phyloP scores from a whole-genome alignment of 2,113 vertebrate genomes.

The Pithys albifrons region DNA sequence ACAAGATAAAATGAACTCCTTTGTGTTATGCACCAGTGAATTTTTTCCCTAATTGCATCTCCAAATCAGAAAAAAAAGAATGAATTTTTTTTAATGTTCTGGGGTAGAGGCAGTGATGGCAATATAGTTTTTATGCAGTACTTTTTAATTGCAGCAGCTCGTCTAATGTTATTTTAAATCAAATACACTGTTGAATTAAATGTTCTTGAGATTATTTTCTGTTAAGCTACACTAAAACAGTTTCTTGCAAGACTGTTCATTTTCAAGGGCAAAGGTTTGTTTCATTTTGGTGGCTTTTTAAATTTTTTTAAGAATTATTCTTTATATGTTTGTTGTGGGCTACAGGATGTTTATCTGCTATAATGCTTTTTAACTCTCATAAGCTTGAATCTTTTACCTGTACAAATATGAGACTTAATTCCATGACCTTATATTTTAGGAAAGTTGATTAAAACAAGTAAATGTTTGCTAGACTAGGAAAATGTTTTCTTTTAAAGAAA shows the following conservation, averaged over 20 bases:
- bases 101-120: background rate
- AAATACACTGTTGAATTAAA: background rate
- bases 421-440: background rate
- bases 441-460: background rate
- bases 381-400: background rate
- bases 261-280: background rate
- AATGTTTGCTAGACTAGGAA: background rate
- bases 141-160: background rate
- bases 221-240: background rate
- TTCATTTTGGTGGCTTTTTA: background rate
- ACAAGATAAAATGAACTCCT: background rate
- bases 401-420: background rate
- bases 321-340: background rate
- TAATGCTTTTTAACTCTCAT: background rate
- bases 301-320: background rate
- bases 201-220: background rate
- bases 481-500: background rate
- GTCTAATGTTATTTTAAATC: constrained; percentile 11
- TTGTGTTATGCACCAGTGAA: background rate
- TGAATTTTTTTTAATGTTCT: background rate
- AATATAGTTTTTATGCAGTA: background rate
- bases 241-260: background rate
- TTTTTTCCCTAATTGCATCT: background rate
- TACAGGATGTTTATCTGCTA: background rate
- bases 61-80: background rate